Conservation (phyloP, 2,888 invertebrate species). For the Troides oblongomaculatus region DNA sequence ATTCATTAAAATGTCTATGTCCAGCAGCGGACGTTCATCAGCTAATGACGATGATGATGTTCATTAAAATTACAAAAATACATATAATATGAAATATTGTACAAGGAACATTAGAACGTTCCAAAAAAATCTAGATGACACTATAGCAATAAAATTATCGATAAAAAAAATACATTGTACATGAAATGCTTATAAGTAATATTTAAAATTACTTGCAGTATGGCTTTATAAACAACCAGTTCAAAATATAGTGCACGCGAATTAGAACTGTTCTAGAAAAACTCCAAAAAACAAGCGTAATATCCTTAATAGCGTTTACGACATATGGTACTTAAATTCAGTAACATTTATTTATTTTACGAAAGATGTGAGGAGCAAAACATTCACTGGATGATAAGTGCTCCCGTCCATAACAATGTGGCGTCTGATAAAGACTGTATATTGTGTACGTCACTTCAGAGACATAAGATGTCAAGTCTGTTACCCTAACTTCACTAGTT, state of each 20-base stretch:
- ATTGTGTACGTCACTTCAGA: no score
- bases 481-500: no score
- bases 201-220: not conserved
- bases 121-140: not conserved
- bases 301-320: not conserved
- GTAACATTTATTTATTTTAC: not conserved
- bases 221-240: not conserved
- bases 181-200: not conserved
- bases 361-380: no score
- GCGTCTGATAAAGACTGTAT: no score
- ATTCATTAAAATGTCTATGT: no score
- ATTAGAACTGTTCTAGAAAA: not conserved
- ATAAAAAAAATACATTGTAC: not conserved
- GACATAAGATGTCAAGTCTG: no score
- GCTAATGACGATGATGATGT: no score
- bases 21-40: no score
- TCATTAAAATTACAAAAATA: not conserved
- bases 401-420: no score
- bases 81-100: not conserved
- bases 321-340: not conserved
- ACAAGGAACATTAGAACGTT: not conserved
- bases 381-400: no score
- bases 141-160: not conserved
- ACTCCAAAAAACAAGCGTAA: not conserved
- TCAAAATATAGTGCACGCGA: not conserved